Evolutionary conservation across 2,888 invertebrate genomes (phyloP).

Genomic region (Sycophila texana): DNA sequence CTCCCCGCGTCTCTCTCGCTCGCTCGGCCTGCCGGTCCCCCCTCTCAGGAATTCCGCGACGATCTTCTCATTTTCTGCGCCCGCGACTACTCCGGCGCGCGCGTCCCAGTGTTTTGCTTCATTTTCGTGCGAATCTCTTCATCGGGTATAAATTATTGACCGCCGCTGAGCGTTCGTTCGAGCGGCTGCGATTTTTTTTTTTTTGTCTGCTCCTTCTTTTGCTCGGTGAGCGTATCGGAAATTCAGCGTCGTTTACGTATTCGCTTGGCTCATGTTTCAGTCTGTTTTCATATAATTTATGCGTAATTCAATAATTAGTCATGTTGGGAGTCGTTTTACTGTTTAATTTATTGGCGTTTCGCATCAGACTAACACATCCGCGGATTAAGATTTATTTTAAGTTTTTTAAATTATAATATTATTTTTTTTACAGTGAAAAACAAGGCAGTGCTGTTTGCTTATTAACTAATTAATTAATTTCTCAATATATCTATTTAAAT

Average conservation of each 20-base stretch:
- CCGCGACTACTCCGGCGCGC: not conserved
- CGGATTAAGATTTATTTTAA: too few relatives aligned
- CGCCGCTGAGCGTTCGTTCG: conserved; percentile 3
- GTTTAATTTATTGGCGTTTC: not conserved
- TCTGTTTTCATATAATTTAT: not conserved
- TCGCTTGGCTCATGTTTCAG: not conserved
- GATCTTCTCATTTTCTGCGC: conserved; percentile 30
- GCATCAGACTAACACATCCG: not conserved
- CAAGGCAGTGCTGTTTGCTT: too few relatives aligned
- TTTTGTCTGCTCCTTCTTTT: not conserved
- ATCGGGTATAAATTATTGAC: conserved; percentile 48
- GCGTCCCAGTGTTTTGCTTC: conserved; percentile 22
- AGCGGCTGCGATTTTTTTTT: not conserved
- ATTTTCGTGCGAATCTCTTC: conserved; percentile 50
- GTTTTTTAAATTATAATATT: too few relatives aligned
- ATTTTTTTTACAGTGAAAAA: too few relatives aligned
- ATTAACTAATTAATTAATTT: too few relatives aligned
- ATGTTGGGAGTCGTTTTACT: not conserved
- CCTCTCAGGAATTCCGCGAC: conserved; percentile 31
- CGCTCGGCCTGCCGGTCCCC: not conserved
- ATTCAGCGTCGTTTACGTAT: not conserved
- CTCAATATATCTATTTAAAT: too few relatives aligned
- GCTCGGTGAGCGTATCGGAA: not conserved
- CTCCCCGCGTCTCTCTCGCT: conserved; percentile 55
- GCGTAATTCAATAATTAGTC: conserved; percentile 16